phyloP scores from a whole-genome alignment of 2,888 invertebrate species.

The Limenitis camilla region DNA sequence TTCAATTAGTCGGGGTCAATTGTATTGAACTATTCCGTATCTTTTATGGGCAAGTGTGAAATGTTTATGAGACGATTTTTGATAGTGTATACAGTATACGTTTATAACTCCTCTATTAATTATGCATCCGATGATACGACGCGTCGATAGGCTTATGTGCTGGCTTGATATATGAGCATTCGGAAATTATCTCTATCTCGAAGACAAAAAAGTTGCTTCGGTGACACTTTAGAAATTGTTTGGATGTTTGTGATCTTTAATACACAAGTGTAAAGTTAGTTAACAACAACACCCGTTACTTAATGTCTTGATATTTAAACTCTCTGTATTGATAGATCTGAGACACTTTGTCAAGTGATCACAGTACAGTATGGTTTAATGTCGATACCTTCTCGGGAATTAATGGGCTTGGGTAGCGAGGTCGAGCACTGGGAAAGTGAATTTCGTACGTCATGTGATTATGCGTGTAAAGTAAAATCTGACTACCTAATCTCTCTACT shows the following conservation, averaged over 20 bases:
- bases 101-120: constrained; percentile 10
- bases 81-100: constrained; percentile 45
- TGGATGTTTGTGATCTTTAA: neutral
- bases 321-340: too few species aligned
- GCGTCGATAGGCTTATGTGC: constrained; percentile 6
- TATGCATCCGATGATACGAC: constrained; percentile 14
- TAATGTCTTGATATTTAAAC: too few species aligned
- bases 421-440: too few species aligned
- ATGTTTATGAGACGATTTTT: constrained; percentile 46
- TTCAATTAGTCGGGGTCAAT: constrained; percentile 20
- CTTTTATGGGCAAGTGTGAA: constrained; percentile 39
- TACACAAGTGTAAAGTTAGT: too few species aligned
- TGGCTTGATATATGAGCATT: constrained; percentile 10
- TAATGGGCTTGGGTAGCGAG: too few species aligned
- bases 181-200: constrained; percentile 7
- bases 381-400: too few species aligned
- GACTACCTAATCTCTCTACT: too few species aligned
- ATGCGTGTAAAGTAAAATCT: too few species aligned
- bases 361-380: too few species aligned
- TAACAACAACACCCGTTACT: too few species aligned
- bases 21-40: constrained; percentile 42
- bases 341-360: too few species aligned
- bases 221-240: neutral
- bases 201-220: neutral
- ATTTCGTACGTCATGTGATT: too few species aligned